A percentile compares a stretch with the other conserved stretches of the same genome.
These are phyloP conservation scores for Psittacus erithacus DNA, from an alignment of 2,113 vertebrate genomes.

Conservation along the genomic window DNA sequence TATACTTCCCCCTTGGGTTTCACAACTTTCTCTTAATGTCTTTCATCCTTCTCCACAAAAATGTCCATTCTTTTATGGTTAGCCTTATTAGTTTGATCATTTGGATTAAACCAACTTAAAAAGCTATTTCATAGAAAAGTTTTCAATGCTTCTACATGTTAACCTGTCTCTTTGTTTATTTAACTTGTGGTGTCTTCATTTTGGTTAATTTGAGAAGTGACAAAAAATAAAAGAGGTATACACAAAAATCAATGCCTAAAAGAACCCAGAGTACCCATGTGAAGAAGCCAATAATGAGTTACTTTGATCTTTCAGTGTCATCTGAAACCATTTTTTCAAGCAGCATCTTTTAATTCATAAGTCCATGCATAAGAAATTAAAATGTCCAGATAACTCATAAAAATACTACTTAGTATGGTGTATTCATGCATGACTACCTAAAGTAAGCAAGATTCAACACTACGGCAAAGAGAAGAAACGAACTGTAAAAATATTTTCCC, in stretches of 20 bases:
- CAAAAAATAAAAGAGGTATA: background rate
- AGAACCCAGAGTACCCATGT: background rate
- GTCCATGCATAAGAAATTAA: background rate
- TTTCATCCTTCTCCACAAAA: background rate
- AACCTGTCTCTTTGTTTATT: background rate
- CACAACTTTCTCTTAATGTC: background rate
- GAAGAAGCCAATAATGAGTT: background rate
- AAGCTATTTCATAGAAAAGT: background rate
- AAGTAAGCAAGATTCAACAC: constrained; percentile 15
- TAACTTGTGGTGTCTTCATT: background rate
- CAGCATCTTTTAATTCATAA: background rate
- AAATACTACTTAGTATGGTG: background rate
- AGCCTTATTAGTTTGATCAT: background rate
- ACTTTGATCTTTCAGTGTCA: background rate
- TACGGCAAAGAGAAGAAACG: constrained; percentile 25
- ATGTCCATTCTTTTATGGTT: background rate
- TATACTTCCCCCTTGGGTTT: background rate
- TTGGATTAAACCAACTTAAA: background rate
- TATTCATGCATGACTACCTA: background rate
- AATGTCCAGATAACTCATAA: background rate
- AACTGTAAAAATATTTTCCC: constrained; percentile 30
- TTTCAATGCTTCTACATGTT: background rate
- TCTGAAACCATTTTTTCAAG: background rate
- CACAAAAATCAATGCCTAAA: background rate
- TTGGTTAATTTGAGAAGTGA: background rate